These are phyloP conservation scores for Stomorhina lunata DNA, from an alignment of 2,888 invertebrate genomes.

Conservation along the genomic window DNA sequence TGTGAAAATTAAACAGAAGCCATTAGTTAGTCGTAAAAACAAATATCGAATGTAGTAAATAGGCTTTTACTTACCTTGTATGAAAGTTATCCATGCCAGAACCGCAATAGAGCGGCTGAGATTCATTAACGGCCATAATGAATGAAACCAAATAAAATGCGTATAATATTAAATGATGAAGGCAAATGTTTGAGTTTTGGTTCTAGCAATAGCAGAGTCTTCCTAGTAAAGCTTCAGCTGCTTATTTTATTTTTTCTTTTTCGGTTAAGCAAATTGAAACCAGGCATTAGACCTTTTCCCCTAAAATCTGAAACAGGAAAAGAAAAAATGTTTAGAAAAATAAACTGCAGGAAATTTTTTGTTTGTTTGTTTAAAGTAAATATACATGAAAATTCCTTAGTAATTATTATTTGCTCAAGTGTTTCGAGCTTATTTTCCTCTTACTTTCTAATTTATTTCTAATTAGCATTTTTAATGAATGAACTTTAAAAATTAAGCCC, in stretches of 20 bases:
- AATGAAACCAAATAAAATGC: neutral
- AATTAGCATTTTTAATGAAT: neutral
- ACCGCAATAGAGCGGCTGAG: slow-evolving; percentile 78
- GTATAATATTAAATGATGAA: neutral
- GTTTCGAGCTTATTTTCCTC: neutral
- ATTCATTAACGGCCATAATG: slow-evolving; percentile 75
- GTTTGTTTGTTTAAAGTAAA: neutral
- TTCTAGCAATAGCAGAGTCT: too few species aligned
- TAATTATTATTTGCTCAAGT: neutral
- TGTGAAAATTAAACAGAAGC: too few species aligned
- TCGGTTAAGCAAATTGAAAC: too few species aligned
- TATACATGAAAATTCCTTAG: too few species aligned
- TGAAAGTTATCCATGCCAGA: slow-evolving; percentile 78
- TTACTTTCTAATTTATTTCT: neutral
- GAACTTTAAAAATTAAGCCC: neutral
- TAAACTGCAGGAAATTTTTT: neutral
- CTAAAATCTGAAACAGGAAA: neutral
- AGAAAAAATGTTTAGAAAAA: neutral
- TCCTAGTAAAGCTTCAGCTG: too few species aligned
- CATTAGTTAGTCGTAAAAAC: too few species aligned
- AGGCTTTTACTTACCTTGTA: slow-evolving; percentile 75
- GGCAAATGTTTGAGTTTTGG: too few species aligned
- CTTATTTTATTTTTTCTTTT: neutral
- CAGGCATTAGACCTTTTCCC: too few species aligned
- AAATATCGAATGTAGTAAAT: neutral